These are phyloP conservation scores for Prionace glauca DNA, from an alignment of 2,797 vertebrate genomes.

Conservation along the genomic window DNA sequence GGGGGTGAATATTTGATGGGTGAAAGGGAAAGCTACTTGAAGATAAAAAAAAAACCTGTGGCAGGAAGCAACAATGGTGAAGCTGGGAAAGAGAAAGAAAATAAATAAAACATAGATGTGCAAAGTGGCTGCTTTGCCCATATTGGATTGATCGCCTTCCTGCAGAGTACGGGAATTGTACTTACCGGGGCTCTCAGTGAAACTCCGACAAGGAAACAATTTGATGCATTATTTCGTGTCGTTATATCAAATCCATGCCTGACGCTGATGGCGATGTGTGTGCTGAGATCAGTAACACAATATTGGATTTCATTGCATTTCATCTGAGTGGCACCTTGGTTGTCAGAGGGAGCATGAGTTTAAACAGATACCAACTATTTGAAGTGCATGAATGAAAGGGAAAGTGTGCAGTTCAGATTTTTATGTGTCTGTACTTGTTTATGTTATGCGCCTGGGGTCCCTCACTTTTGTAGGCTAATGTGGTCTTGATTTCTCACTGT, in stretches of 20 bases:
- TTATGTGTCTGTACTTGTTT: conserved; percentile 34
- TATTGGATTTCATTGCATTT: conserved; percentile 31
- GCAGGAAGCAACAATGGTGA: not conserved
- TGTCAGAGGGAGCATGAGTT: conserved; percentile 35
- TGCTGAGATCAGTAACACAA: conserved; percentile 33
- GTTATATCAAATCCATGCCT: not conserved
- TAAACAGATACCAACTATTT: conserved; percentile 37
- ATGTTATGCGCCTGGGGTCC: conserved; percentile 24
- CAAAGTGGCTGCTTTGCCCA: not conserved
- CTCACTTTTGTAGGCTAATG: conserved; percentile 22
- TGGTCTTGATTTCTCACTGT: conserved; percentile 26
- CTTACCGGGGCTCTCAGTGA: not conserved
- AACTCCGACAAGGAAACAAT: not conserved
- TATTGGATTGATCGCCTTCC: not conserved
- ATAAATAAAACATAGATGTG: not conserved
- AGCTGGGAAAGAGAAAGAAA: not conserved
- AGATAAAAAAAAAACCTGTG: not conserved
- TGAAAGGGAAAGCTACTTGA: not conserved
- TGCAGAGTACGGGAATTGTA: not conserved
- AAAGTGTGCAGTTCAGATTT: conserved; percentile 36
- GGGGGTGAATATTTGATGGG: not conserved
- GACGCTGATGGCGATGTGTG: conserved; percentile 24
- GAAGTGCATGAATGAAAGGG: conserved; percentile 35
- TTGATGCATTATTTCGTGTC: conserved; percentile 13
- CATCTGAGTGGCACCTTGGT: conserved; percentile 37